phyloP scores from a whole-genome alignment of 1,140 invertebrate species.

The Nasonia giraulti region DNA sequence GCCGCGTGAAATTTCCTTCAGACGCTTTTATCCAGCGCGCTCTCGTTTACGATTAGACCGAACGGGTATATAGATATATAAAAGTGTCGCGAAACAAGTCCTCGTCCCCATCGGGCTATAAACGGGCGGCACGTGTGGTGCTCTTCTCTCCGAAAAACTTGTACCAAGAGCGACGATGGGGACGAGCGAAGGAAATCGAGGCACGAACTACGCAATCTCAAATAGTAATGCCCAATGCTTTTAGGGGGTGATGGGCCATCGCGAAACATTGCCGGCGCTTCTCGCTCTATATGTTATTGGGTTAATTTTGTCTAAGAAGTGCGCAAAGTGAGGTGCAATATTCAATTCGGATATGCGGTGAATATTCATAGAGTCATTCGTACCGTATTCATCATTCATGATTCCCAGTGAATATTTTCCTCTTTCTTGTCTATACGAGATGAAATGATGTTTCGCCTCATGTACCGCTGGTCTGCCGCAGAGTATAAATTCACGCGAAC shows the following conservation, averaged over 20 bases:
- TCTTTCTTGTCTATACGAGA: slow-evolving; percentile 29
- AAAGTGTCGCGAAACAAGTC: background rate
- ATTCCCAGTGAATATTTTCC: slow-evolving; percentile 17
- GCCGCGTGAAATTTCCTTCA: background rate
- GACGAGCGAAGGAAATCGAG: background rate
- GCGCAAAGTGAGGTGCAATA: background rate
- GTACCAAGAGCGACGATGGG: too few species aligned
- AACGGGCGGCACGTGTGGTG: background rate
- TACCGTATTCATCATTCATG: too few species aligned
- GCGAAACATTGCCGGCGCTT: background rate
- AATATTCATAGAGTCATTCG: background rate
- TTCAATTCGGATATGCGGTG: background rate
- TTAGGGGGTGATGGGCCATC: background rate
- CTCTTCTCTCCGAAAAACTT: background rate
- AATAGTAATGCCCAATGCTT: slow-evolving; percentile 5
- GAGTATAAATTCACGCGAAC: slow-evolving; percentile 52
- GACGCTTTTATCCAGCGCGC: background rate
- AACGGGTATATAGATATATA: background rate
- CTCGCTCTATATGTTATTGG: background rate
- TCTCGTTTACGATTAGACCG: slow-evolving; percentile 8
- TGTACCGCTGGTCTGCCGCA: slow-evolving; percentile 37
- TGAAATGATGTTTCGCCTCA: slow-evolving; percentile 51
- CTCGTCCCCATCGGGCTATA: background rate
- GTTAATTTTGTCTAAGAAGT: background rate
- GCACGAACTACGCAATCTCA: background rate